Conservation (phyloP, 2,888 invertebrate species). For the Papilio demoleus region DNA sequence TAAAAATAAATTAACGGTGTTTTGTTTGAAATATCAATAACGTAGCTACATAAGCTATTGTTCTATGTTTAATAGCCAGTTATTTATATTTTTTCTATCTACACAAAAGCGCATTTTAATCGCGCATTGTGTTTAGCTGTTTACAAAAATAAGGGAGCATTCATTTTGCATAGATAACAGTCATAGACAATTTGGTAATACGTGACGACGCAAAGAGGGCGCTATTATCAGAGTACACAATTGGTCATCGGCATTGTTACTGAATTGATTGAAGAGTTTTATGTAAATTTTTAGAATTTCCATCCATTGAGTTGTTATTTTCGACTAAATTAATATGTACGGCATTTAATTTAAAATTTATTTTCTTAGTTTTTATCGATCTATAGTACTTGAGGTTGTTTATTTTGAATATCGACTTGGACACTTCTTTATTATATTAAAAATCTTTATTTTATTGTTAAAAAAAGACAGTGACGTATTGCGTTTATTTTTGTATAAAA, state of each 20-base stretch:
- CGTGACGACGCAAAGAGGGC: constrained; percentile 40
- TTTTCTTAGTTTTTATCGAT: too few species aligned
- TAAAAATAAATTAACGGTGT: too few species aligned
- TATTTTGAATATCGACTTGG: too few species aligned
- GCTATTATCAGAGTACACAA: constrained; percentile 26
- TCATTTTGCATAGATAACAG: constrained; percentile 39
- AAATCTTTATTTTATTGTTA: too few species aligned
- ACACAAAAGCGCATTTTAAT: constrained; percentile 27
- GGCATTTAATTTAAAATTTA: too few species aligned
- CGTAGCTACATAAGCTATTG: neutral
- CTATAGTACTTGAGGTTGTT: too few species aligned
- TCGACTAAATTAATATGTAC: too few species aligned
- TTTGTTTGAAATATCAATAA: neutral
- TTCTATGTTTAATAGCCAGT: neutral
- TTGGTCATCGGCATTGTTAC: constrained; percentile 4
- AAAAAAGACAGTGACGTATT: too few species aligned
- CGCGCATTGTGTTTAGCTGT: constrained; percentile 55
- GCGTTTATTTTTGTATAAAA: too few species aligned
- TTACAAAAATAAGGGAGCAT: constrained; percentile 54
- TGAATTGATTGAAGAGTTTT: constrained; percentile 3
- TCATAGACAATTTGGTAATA: constrained; percentile 48
- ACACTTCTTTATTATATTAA: too few species aligned
- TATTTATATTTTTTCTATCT: constrained; percentile 25
- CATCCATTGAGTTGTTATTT: neutral
- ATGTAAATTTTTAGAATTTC: neutral